Conservation (phyloP, 2,888 invertebrate species). For the Punctoribates punctum region DNA sequence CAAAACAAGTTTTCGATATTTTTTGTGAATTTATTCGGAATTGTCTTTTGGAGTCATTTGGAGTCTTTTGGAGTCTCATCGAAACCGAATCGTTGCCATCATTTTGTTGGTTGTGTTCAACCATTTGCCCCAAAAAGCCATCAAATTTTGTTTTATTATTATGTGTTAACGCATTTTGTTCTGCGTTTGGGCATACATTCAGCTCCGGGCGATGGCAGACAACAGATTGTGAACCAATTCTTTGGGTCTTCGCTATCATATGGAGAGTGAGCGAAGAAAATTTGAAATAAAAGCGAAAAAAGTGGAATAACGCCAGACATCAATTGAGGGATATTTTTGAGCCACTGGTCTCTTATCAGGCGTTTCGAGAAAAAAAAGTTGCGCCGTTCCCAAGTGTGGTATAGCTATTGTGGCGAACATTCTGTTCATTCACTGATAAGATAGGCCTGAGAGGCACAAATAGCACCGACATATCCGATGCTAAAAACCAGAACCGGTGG, state of each 20-base stretch:
- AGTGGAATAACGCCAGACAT: neutral
- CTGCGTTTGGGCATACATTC: neutral
- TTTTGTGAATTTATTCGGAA: neutral
- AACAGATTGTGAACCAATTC: conserved; percentile 25
- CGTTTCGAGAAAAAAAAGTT: neutral
- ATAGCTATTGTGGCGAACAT: conserved; percentile 5
- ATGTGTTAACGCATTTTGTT: conserved; percentile 8
- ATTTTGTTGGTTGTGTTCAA: neutral
- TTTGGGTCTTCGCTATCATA: neutral
- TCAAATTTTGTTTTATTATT: neutral
- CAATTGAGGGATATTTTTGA: neutral
- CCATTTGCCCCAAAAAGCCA: conserved; percentile 5
- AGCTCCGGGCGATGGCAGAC: conserved; percentile 4
- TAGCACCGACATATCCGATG: neutral
- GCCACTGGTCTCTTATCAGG: neutral
- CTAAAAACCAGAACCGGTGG: neutral
- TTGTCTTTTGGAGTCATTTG: neutral
- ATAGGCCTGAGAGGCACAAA: conserved; percentile 22
- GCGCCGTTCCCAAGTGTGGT: neutral
- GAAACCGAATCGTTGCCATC: neutral
- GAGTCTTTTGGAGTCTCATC: too few relatives aligned
- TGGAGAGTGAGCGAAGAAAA: neutral
- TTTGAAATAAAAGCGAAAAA: neutral
- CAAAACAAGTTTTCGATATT: too few relatives aligned
- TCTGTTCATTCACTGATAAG: conserved; percentile 25